Evolutionary conservation across 2,797 vertebrate species (phyloP), one percentile per base, ranked within the genome.

Genomic region (Clarias pachynema): DNA sequence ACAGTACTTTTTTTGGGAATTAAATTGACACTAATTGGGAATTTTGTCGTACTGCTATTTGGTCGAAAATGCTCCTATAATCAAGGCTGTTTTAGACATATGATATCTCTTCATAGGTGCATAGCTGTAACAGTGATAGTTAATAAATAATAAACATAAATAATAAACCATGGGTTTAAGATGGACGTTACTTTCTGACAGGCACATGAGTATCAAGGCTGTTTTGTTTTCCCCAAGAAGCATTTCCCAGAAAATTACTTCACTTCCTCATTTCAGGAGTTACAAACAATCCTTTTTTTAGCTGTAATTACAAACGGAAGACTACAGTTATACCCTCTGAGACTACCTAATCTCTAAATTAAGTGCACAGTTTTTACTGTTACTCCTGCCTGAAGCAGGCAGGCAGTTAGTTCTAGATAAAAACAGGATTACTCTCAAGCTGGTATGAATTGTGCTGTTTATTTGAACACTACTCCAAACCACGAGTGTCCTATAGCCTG

Each of bases 211-310:
- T 78, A 60, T 60, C 5, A 37, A 60, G 22, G 29, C 60, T 66
- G 59, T 16, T 65, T 74, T 65, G 56, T 60, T 83, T 29, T 83
- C 26, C 26, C 6, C 14, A 3, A 62, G 44, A 59, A 15, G 24
- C 31, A 40, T 60, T 84, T 40, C 53, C 18, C 10, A 59, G 56
- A 49, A 70, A n/a, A 9, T 60, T 22, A 59, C 66, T 37, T 62
- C 34, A 65, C 34, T 26, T 84, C 63, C 83, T 29, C 49, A 62
- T 40, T 79, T 79, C 59, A 63, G 24, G 40, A 62, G 31, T 59
- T 79, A 79, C 31, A 79, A 79, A 62, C 59, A 24, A 62, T 79
- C 24, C 16, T 40, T 62, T 60, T 31, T 16, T 40, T 40, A 40
- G 60, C 29, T 34, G 62, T 66, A 49, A 53, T 65, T 62, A 22